Evolutionary conservation across 2,888 invertebrate species (phyloP), one percentile per base, ranked within the genome.

Genomic region (Acrobasis suavella): DNA sequence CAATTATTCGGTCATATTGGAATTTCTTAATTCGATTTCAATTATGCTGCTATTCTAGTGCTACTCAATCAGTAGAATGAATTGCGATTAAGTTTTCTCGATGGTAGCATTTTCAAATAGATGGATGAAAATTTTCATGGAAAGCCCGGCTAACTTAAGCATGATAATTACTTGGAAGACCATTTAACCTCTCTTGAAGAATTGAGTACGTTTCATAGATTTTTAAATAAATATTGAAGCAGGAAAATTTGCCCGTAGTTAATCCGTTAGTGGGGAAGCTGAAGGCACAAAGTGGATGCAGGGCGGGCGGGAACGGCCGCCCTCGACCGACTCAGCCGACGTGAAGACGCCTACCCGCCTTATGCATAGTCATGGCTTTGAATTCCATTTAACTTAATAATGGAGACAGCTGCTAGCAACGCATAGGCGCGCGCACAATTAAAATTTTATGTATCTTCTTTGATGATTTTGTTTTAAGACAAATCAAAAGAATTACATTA

Each of bases 1-100:
- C 66, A 49, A 67, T 67, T 65, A 67, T 64, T 42, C 16, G 64
- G 51, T 54, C 37, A 67, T 70, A 67, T 70, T 70, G 72, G 74
- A 69, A 74, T 75, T 72, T 71, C 68, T 66, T 73, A 72, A 75
- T 75, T 73, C 63, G 67, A 67, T 67, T 66, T 65, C 51, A 22
- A 56, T 70, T 51, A 38, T 2, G 42, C 22, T 59, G 9, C 16
- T 46, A 42, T 22, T 12, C 14, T 42, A 42, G 56, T 56, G 17
- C 32, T 52, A 46, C 46, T 46, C 46, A 46, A 46, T 46, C n/a
- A n/a, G 46, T 46, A 14, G 10, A 46, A 46, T 46, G 1, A 46
- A 14, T 46, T 42, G n/a, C 14, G 2, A 3, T 42, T 5, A 1
- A 42, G 14, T 14, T 42, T 12, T 3, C 42, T 42, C 14, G 10